A percentile compares a stretch with the other conserved stretches of the same genome.
Evolutionary conservation across 2,797 vertebrate genomes (phyloP).

Genomic region (Bovichtus variegatus): DNA sequence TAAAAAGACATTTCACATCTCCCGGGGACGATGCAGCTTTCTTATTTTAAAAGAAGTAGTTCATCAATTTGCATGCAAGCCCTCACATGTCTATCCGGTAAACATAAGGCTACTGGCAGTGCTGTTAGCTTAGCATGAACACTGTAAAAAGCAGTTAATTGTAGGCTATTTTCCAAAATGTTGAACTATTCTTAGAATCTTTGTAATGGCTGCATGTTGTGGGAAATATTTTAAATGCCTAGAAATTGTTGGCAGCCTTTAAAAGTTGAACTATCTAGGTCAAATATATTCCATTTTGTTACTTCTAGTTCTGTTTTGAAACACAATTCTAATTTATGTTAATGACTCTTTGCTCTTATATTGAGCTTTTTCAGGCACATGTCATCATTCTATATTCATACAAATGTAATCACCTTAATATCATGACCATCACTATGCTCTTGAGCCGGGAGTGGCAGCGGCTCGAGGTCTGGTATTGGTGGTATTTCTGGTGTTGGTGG

Average conservation of each 20-base stretch:
- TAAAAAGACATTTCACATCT: neutral
- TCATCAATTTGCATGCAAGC: neutral
- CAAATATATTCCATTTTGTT: neutral
- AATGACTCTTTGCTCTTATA: neutral
- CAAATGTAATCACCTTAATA: neutral
- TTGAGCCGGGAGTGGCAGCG: constrained; percentile 20
- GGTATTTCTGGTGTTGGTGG: too few relatives aligned
- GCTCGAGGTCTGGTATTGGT: constrained; percentile 50
- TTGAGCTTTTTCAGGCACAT: neutral
- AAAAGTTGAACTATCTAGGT: neutral
- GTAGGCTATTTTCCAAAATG: neutral
- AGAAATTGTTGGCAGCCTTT: neutral
- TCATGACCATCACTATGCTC: constrained; percentile 22
- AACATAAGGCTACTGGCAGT: neutral
- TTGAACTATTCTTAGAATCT: neutral
- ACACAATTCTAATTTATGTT: neutral
- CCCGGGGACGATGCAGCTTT: neutral
- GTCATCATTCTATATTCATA: neutral
- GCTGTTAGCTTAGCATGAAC: neutral
- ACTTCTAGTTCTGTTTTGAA: neutral
- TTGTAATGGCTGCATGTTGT: neutral
- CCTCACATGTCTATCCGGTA: neutral
- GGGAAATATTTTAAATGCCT: neutral
- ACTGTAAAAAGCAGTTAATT: neutral
- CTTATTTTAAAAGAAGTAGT: neutral